These are phyloP conservation scores for Hemicentrotus pulcherrimus DNA, from an alignment of 35 echinoderm and acorn worm genomes.

Conservation along the genomic window DNA sequence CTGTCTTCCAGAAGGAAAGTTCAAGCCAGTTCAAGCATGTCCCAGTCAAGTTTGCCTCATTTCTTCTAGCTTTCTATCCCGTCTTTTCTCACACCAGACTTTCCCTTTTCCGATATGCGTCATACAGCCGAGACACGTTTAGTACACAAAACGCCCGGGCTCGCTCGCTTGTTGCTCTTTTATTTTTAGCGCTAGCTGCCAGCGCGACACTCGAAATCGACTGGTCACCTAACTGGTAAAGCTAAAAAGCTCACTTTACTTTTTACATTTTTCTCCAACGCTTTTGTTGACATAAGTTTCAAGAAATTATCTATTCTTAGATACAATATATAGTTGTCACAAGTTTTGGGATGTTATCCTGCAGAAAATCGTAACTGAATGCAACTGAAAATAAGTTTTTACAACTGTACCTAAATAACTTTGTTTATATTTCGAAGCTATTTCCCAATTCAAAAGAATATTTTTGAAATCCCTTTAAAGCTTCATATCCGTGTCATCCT, in stretches of 20 bases:
- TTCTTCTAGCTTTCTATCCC: neutral
- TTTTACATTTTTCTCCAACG: too few relatives aligned
- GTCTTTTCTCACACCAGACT: neutral
- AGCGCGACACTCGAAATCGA: neutral
- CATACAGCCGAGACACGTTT: neutral
- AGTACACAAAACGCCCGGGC: neutral
- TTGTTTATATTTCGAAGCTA: too few relatives aligned
- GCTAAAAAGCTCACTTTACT: too few relatives aligned
- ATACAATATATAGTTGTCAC: neutral
- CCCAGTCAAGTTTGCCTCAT: slow-evolving; percentile 4
- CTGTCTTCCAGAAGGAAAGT: slow-evolving; percentile 24
- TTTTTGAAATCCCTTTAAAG: too few relatives aligned
- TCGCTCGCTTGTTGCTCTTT: neutral
- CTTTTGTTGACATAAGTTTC: neutral
- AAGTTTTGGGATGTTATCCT: too few relatives aligned
- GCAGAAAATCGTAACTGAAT: too few relatives aligned
- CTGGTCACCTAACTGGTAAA: too few relatives aligned
- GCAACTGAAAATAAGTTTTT: too few relatives aligned
- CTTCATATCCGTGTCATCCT: too few relatives aligned
- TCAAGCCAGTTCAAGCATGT: slow-evolving; percentile 11
- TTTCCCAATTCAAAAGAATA: too few relatives aligned
- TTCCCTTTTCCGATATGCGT: slow-evolving; percentile 19
- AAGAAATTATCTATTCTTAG: neutral
- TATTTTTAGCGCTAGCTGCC: neutral
- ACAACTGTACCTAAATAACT: too few relatives aligned